Percentiles rank a stretch among this genome's conserved stretches.
Evolutionary conservation across 2,888 invertebrate genomes (phyloP).

Genomic region (Ceramica pisi): DNA sequence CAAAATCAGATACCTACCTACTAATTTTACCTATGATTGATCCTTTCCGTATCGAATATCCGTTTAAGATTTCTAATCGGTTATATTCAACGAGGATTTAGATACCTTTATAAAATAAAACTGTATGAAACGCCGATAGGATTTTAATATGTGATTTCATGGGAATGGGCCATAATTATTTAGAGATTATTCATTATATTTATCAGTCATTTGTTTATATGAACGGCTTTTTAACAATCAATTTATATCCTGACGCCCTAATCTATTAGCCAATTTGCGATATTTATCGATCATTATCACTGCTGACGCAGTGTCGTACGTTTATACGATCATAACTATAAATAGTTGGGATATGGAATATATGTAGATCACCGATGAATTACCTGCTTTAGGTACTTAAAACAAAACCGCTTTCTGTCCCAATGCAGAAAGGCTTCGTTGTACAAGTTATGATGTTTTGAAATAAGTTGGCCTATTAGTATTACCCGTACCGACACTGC

Average conservation of each 20-base stretch:
- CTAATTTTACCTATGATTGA: conserved; percentile 7
- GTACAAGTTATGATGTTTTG: neutral
- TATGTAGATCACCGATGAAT: conserved; percentile 19
- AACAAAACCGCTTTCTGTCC: conserved; percentile 9
- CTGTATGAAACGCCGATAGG: conserved; percentile 1
- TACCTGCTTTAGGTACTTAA: conserved; percentile 2
- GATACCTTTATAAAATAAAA: conserved; percentile 20
- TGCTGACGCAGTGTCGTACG: conserved; percentile 5
- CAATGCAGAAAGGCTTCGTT: conserved; percentile 9
- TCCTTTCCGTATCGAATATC: conserved; percentile 35
- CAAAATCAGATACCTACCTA: conserved; percentile 11
- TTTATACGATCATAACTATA: conserved; percentile 9
- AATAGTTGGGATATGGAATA: conserved; percentile 14
- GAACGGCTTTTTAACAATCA: conserved; percentile 5
- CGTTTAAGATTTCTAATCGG: conserved; percentile 48
- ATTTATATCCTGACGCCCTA: conserved; percentile 26
- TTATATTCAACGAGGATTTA: conserved; percentile 17
- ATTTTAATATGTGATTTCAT: conserved; percentile 25
- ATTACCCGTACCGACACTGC: neutral
- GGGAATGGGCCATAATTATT: conserved; percentile 1
- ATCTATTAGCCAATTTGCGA: conserved; percentile 14
- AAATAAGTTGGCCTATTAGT: neutral
- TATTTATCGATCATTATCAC: conserved; percentile 29
- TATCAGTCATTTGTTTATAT: conserved; percentile 6
- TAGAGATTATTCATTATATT: conserved; percentile 8